Base-by-base conservation (phyloP, 2,797 vertebrate species). In the Pteropus rufus region DNA sequence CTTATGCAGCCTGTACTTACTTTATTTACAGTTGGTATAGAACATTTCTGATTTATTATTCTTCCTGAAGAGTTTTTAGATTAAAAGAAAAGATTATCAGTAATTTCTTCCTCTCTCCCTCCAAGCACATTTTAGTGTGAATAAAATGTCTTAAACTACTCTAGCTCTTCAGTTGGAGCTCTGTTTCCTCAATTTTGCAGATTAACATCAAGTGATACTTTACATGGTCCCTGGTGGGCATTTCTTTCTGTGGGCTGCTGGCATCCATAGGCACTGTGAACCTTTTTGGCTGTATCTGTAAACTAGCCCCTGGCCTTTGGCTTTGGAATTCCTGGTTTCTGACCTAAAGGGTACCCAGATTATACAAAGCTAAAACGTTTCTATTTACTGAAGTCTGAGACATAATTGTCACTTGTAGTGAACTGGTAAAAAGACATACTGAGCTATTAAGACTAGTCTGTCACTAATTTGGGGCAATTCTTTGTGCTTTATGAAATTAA, bases 291-390 rank as follows among this genome's bases (percentile, higher is more conserved):
- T 93, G 0, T 67, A 46, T 58, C 34, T 91, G 67, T 36, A 88
- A 18, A 21, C 21, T 89, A 75, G 69, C 7, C 34, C 49, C 58
- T 84, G 58, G 73, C 18, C 7, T 81, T 85, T 75, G 84, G 56
- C 58, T 72, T 70, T 86, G 49, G 65, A 65, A 95, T 93, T 95
- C 67, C 29, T 94, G 85, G 82, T 44, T 87, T 91, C 62, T 93
- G 85, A 79, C 64, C 76, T 85, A 49, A 77, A 62, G 91, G 80
- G 15, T 44, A 52, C 44, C n/a, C 9, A 72, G 70, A 91, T 73
- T 84, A 76, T 56, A 81, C 49, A 95, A 87, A 94, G 75, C 88
- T 93, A 88, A 92, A 97, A 70, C 23, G 64, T 72, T 93, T 95
- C 67, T 56, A 83, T 96, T 97, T 60, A 90, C 49, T 76, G 70